phyloP scores from a whole-genome alignment of 2,888 invertebrate genomes.

The Tipula lateralis region DNA sequence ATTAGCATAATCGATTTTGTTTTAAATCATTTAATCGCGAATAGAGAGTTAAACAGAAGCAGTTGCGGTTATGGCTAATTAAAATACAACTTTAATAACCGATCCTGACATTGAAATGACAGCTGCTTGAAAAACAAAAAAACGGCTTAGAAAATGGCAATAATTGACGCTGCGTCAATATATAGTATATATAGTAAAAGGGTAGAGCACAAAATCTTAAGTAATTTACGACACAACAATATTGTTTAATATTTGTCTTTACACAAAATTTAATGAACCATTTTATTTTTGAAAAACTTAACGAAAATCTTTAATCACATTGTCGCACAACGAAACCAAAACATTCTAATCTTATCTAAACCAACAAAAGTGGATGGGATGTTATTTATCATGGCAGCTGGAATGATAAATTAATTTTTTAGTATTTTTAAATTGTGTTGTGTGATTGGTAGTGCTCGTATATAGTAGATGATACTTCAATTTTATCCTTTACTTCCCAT shows the following conservation, averaged over 20 bases:
- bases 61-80: not conserved
- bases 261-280: conserved; percentile 2
- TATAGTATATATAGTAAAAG: not conserved
- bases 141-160: not conserved
- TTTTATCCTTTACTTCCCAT: conserved; percentile 15
- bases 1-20: not conserved
- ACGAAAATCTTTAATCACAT: not conserved
- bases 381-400: not conserved
- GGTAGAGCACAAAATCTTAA: not conserved
- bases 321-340: not conserved
- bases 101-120: not conserved
- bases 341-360: not conserved
- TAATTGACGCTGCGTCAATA: not conserved
- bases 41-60: not conserved
- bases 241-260: not conserved
- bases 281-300: not conserved
- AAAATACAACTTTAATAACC: not conserved
- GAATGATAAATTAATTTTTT: not conserved
- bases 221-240: not conserved
- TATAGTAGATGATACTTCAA: not conserved
- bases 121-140: not conserved
- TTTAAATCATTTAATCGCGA: not conserved
- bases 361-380: not conserved
- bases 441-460: not conserved
- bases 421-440: not conserved